Evolutionary conservation across 1,140 invertebrate species (phyloP).

Genomic region (Nautilus pompilius): DNA sequence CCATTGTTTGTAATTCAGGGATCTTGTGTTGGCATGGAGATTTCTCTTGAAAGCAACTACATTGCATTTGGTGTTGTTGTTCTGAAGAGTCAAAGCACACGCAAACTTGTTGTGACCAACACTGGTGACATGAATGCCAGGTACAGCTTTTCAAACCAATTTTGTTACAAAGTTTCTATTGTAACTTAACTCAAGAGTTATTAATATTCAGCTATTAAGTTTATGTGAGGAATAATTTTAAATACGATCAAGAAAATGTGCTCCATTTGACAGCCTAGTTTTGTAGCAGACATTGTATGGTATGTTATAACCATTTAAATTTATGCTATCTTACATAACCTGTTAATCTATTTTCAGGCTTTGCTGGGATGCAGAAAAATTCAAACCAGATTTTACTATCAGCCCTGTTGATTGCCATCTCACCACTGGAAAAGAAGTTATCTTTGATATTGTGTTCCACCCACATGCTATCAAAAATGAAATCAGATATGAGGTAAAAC

Average conservation of each 20-base stretch:
- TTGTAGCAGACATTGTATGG: no score
- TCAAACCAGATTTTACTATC: conserved; percentile 53
- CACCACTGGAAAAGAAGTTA: conserved; percentile 53
- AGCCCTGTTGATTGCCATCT: conserved; percentile 52
- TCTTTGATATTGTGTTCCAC: conserved; percentile 54
- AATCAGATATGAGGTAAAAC: conserved; percentile 51
- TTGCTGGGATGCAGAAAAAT: conserved; percentile 50
- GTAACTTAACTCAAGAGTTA: neutral
- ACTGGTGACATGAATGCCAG: conserved; percentile 54
- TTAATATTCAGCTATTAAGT: neutral
- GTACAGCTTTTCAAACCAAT: conserved; percentile 23
- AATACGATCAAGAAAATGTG: no score
- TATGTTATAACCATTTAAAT: no score
- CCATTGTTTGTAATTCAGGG: conserved; percentile 52
- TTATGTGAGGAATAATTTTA: no score
- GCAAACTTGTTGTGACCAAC: conserved; percentile 52
- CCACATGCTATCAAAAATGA: conserved; percentile 46
- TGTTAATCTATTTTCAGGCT: conserved; percentile 37
- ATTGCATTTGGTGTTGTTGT: conserved; percentile 53
- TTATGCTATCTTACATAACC: no score
- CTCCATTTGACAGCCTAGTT: no score
- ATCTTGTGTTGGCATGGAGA: conserved; percentile 52
- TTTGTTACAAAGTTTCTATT: neutral
- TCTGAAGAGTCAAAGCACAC: conserved; percentile 44
- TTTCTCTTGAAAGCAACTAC: conserved; percentile 46